phyloP scores from a whole-genome alignment of 2,797 vertebrate genomes.

The Emydoidea blandingii region DNA sequence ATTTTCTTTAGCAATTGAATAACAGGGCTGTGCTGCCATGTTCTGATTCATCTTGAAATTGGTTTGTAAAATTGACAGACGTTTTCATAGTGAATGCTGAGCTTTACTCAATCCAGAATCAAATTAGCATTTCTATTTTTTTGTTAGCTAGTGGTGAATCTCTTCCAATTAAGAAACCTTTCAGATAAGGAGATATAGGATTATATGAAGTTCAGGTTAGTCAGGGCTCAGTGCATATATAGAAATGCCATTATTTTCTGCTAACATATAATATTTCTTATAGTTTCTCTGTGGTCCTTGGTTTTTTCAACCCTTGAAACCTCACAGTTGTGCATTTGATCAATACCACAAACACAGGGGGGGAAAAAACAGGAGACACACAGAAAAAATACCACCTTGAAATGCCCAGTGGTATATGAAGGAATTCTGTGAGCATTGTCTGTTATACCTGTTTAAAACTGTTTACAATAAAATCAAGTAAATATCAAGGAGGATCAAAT shows the following conservation, averaged over 20 bases:
- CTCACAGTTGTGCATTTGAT: slow-evolving; percentile 12
- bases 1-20: not conserved
- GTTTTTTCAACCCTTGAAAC: slow-evolving; percentile 16
- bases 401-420: slow-evolving; percentile 10
- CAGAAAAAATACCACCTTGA: slow-evolving; percentile 38
- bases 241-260: not conserved
- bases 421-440: slow-evolving; percentile 47
- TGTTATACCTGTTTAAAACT: slow-evolving; percentile 57
- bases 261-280: not conserved
- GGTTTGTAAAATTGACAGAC: not conserved
- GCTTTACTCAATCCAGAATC: not conserved
- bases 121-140: not conserved
- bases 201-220: not conserved
- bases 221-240: not conserved
- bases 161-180: not conserved
- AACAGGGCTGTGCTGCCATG: not conserved
- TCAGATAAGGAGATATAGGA: not conserved
- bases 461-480: slow-evolving; percentile 70
- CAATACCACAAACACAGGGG: slow-evolving; percentile 36
- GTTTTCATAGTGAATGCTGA: not conserved
- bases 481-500: slow-evolving; percentile 67
- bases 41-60: not conserved
- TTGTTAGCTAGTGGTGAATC: not conserved
- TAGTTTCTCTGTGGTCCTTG: slow-evolving; percentile 41
- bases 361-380: not conserved